Base-by-base conservation (phyloP, 2,113 vertebrate genomes). In the Ornithorhynchus anatinus region DNA sequence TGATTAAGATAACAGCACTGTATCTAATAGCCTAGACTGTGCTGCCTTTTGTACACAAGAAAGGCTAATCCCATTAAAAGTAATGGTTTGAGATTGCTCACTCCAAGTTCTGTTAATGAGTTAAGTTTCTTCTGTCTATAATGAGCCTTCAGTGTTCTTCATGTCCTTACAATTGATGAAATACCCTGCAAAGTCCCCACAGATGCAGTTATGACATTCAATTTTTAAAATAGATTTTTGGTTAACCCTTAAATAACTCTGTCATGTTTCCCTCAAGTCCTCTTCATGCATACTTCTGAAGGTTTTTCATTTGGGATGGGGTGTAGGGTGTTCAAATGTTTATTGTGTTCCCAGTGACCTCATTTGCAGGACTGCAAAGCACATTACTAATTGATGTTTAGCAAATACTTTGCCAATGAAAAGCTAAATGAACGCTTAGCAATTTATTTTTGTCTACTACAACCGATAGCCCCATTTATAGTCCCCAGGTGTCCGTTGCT, bases 61-160 rank as follows among this genome's bases (percentile, higher is more conserved):
- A 86, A 84, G 70, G 67, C 70, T 79, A 84, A 81, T 83, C 76
- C 67, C 75, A 84, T 87, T 82, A 84, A 88, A 86, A 80, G 81
- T 73, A 86, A 86, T 84, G 71, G 59, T 62, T 69, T 79, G 79
- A 75, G 69, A 78, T 85, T 81, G 67, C 51, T 89, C 81, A 75
- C 65, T 82, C 40, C 76, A 82, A 85, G 67, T 65, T 70, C 74
- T 80, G 75, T 73, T 83, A 86, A 80, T 85, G 73, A 84, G 79
- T 77, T 73, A 84, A 85, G 56, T 86, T 86, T 86, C 45, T 70
- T 80, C 32, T 19, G 58, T 67, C 65, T 80, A 53, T 90, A 84
- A 87, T 86, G 84, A 81, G 67, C 78, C 61, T 66, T 80, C 5
- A 0, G 10, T 50, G 45, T 77, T 84, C 72, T 87, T 88, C 87